Evolutionary conservation across 2,888 invertebrate species (phyloP), one percentile per base, ranked within the genome.

Genomic region (Nyleta sp.): DNA sequence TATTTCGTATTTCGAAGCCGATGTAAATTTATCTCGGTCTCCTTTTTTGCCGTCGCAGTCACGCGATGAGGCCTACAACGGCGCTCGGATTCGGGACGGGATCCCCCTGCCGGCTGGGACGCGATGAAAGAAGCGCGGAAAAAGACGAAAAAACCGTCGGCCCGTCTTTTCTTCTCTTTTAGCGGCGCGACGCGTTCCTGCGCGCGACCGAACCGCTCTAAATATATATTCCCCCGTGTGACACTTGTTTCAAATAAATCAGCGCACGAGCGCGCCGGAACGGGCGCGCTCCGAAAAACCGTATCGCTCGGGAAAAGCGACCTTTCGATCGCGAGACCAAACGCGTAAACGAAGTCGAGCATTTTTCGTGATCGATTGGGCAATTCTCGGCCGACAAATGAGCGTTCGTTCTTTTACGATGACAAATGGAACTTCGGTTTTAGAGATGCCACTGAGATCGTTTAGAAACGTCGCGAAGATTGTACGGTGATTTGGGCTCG

Each of bases 231-330:
- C 71, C 84, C 81, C 65, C 82, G 83, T 8, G 86, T 87, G 88
- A 88, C 88, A 88, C 88, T 88, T 88, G 88, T 87, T 88, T 86
- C 88, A 83, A 87, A 87, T 88, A 88, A 87, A 87, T 87, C 87
- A 87, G 50, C 74, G 40, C 20, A 52, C 40, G 70, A 78, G 44
- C 68, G 46, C 42, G 73, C 73, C 59, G 70, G 68, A 67, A 68
- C 67, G 72, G 48, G 8, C 28, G 8, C 28, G 31, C 18, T 78
- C 44, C 78, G 82, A 78, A 78, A 60, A 68, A 59, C 24, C 73
- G 68, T 20, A 44, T 52, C 67, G 59, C 52, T 52, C 8, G 44
- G 59, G 60, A 74, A 67, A 74, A 52, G 40, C 33, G 38, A 53
- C 11, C 17, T n/a, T 46, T 52, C 15, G 11, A 35, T 11, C 11